These are phyloP conservation scores for Meteorus sp. DNA, from an alignment of 1,140 invertebrate species.

Conservation along the genomic window DNA sequence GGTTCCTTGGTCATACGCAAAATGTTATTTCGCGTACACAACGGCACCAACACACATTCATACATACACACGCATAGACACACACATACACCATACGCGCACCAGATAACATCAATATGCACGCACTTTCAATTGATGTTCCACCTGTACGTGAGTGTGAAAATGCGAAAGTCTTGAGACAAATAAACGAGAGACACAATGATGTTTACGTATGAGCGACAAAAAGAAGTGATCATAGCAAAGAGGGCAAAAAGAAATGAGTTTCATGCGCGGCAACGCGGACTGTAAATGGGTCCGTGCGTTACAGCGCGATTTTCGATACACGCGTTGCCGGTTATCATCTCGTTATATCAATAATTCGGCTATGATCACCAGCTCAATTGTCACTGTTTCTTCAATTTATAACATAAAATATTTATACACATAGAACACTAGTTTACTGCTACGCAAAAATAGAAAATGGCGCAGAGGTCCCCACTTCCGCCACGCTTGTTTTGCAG, in stretches of 20 bases:
- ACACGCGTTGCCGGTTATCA: slow-evolving; percentile 36
- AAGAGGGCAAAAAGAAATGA: too few relatives aligned
- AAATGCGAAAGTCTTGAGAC: slow-evolving; percentile 26
- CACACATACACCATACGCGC: too few relatives aligned
- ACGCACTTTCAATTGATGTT: too few relatives aligned
- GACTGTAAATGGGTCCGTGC: slow-evolving; percentile 33
- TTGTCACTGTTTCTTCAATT: slow-evolving; percentile 28
- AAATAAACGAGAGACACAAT: slow-evolving; percentile 34
- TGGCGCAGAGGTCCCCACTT: slow-evolving; percentile 51
- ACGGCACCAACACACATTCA: too few relatives aligned
- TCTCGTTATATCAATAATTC: slow-evolving; percentile 34
- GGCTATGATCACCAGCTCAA: slow-evolving; percentile 29
- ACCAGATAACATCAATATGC: too few relatives aligned
- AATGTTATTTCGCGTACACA: too few relatives aligned
- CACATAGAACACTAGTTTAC: slow-evolving; percentile 47
- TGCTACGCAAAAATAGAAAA: slow-evolving; percentile 61
- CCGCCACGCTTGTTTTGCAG: slow-evolving; percentile 29
- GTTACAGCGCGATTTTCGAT: slow-evolving; percentile 28
- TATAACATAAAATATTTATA: slow-evolving; percentile 49
- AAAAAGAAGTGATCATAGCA: slow-evolving; percentile 18
- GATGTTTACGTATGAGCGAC: slow-evolving; percentile 36
- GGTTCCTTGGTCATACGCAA: too few relatives aligned
- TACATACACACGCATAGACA: too few relatives aligned
- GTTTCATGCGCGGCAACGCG: slow-evolving; percentile 40
- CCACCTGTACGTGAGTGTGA: too few relatives aligned